Conservation (phyloP, 2,888 invertebrate genomes). For the Caenorhabditis drosophilae region DNA sequence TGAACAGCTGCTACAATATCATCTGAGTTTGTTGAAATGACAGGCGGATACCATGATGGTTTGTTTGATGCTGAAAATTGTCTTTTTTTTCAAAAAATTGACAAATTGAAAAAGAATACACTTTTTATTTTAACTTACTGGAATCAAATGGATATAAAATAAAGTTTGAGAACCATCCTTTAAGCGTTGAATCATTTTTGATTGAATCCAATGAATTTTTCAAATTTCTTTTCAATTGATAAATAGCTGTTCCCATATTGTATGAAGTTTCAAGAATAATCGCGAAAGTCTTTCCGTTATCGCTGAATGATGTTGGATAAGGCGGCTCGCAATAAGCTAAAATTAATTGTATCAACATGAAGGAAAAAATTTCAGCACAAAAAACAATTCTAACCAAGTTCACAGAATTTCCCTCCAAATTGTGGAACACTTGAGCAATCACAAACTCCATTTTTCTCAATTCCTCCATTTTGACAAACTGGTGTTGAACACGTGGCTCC, state of each 20-base stretch:
- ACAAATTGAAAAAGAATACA: not conserved
- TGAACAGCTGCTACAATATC: slow-evolving; percentile 51
- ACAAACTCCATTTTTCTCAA: slow-evolving; percentile 22
- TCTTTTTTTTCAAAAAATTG: not conserved
- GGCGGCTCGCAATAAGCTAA: slow-evolving; percentile 56
- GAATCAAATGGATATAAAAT: slow-evolving; percentile 61
- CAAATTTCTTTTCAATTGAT: slow-evolving; percentile 44
- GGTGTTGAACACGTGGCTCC: slow-evolving; percentile 49
- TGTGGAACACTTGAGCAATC: slow-evolving; percentile 47
- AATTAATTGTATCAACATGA: slow-evolving; percentile 8
- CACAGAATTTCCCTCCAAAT: slow-evolving; percentile 54
- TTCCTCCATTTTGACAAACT: slow-evolving; percentile 56
- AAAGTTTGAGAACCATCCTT: slow-evolving; percentile 57
- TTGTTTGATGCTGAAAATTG: slow-evolving; percentile 47
- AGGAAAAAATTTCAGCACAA: not conserved
- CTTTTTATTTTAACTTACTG: slow-evolving; percentile 25
- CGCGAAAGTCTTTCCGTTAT: slow-evolving; percentile 51
- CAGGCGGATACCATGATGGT: slow-evolving; percentile 43
- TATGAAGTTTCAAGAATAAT: slow-evolving; percentile 57
- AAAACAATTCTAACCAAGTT: slow-evolving; percentile 31
- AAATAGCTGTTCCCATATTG: slow-evolving; percentile 50
- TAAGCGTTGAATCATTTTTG: slow-evolving; percentile 38
- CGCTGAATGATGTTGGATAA: slow-evolving; percentile 48
- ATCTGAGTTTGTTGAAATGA: slow-evolving; percentile 33
- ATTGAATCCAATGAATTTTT: slow-evolving; percentile 39